phyloP scores from a whole-genome alignment of 2,888 invertebrate genomes.

The Drosophila subsilvestris region DNA sequence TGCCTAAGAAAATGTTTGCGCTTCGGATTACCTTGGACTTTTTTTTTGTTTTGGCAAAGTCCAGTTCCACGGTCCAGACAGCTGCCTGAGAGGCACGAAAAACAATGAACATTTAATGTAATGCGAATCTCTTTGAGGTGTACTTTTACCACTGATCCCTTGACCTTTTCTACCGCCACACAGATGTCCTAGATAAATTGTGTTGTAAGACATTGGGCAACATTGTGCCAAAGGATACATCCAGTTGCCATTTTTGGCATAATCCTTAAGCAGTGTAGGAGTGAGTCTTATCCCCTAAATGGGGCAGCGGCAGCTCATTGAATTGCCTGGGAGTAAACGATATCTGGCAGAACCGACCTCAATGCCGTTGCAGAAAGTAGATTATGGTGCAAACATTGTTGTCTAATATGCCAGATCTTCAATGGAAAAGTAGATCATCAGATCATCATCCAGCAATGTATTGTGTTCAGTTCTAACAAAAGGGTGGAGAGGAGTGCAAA shows the following conservation, averaged over 20 bases:
- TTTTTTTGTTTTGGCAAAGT: conserved; percentile 10
- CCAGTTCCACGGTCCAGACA: conserved; percentile 34
- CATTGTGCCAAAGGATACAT: conserved; percentile 2
- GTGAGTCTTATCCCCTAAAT: no score
- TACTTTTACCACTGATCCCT: conserved; percentile 57
- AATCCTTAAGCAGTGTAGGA: conserved; percentile 1
- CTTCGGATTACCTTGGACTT: conserved; percentile 24
- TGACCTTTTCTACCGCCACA: conserved; percentile 56
- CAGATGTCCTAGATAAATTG: conserved; percentile 56
- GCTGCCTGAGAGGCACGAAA: conserved; percentile 16
- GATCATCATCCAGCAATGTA: conserved; percentile 1
- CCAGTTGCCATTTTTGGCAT: conserved; percentile 27
- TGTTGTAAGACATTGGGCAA: conserved; percentile 48
- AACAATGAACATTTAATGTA: conserved; percentile 19
- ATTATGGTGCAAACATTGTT: conserved; percentile 38
- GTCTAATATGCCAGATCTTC: conserved; percentile 34
- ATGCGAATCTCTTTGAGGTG: conserved; percentile 37
- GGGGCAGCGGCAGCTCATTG: conserved; percentile 7
- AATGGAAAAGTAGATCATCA: conserved; percentile 34
- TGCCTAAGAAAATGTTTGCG: conserved; percentile 38
- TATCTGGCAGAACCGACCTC: conserved; percentile 18
- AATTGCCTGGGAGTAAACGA: conserved; percentile 8
- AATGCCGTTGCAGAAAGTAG: conserved; percentile 34
- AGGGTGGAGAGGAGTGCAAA: neutral
- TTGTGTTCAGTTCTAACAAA: conserved; percentile 12